Base-by-base conservation (phyloP, 2,113 vertebrate genomes). In the Mesocricetus auratus region DNA sequence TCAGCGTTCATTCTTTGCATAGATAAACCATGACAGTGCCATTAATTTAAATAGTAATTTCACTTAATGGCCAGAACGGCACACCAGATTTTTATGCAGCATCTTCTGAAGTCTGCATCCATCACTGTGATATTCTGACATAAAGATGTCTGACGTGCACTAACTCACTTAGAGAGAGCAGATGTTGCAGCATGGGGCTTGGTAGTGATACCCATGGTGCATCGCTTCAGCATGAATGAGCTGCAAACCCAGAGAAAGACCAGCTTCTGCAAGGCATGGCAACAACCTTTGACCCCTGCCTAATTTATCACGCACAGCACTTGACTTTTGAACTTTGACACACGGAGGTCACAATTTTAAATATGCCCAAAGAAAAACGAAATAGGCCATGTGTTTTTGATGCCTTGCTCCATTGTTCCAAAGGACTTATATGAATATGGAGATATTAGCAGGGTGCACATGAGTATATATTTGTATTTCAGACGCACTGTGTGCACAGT, bases 151-250 rank as follows among this genome's bases (percentile, higher is more conserved):
- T 99, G 99, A 99, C 99, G 99, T 99, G 99, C 99, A 99, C 99
- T 99, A 99, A 99, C 99, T 99, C 99, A 99, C 99, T 99, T 99
- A 99, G 99, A 99, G 99, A 99, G 99, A 99, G 99, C 99, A 99
- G 99, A 99, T 99, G 99, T 99, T 99, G 99, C 99, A 82, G 99
- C 98, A 99, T 98, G 98, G 99, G 99, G 99, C 99, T 99, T 98
- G 99, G 99, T 99, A 99, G 99, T 99, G 99, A 99, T 99, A 99
- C 99, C 99, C 99, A 99, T 98, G 99, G 99, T 99, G 99, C 99
- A 99, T 99, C 99, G 99, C 99, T 99, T 99, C 99, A 99, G 99
- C 99, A 99, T 99, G 99, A 99, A 99, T 99, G 99, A 99, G 99
- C 99, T 98, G 99, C 99, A 99, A 98, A 99, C 99, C 99, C 99